These are phyloP conservation scores for Ophthalmolycus amberensis DNA, from an alignment of 2,113 vertebrate species.

Conservation along the genomic window DNA sequence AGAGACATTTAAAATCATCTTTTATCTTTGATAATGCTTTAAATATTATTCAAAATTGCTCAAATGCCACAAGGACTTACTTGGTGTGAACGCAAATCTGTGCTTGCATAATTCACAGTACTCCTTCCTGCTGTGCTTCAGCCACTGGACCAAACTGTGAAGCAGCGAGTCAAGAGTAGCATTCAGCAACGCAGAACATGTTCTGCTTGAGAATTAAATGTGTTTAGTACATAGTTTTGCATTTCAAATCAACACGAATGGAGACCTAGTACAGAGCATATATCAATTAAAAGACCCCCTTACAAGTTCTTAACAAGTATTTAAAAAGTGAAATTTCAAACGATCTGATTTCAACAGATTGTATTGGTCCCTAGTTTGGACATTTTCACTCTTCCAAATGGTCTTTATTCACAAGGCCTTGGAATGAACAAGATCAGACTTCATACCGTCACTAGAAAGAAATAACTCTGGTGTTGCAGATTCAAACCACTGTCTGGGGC, in stretches of 20 bases:
- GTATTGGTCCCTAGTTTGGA: background rate
- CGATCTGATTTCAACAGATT: background rate
- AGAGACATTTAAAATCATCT: background rate
- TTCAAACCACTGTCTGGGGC: background rate
- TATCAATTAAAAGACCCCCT: background rate
- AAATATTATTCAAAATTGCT: background rate
- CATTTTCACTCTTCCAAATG: too few species aligned
- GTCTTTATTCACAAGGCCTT: background rate
- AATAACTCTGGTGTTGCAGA: background rate
- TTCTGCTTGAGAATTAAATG: too few species aligned
- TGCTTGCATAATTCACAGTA: slow-evolving; percentile 99
- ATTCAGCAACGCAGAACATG: background rate
- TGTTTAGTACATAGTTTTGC: background rate
- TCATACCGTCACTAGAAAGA: background rate
- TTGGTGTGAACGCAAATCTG: slow-evolving; percentile 99
- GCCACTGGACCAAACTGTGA: slow-evolving; percentile 98
- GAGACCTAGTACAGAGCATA: background rate
- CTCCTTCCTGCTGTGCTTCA: slow-evolving; percentile 99
- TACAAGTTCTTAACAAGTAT: too few species aligned
- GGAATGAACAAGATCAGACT: background rate
- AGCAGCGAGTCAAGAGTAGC: slow-evolving; percentile 21
- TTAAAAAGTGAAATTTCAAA: too few species aligned
- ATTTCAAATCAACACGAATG: background rate
- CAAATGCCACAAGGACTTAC: slow-evolving; percentile 85
- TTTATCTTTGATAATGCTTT: background rate